A percentile compares a stretch with the other conserved stretches of the same genome.
These are phyloP conservation scores for Empis livida DNA, from an alignment of 2,888 invertebrate species.

Conservation along the genomic window DNA sequence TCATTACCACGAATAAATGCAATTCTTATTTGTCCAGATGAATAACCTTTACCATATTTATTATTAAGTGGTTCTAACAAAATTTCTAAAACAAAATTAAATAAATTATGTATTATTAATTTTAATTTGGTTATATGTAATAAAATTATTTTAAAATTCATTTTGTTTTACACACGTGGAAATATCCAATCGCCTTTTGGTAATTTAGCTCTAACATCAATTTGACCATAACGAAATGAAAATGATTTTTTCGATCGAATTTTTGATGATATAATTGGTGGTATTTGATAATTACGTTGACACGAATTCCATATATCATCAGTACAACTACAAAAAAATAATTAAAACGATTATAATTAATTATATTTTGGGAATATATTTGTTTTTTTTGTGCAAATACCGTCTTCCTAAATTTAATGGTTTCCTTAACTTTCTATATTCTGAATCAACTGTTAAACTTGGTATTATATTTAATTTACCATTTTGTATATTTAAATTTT, in stretches of 20 bases:
- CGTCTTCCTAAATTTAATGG: slow-evolving; percentile 22
- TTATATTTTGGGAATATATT: too few species aligned
- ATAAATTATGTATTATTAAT: too few species aligned
- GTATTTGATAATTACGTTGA: slow-evolving; percentile 39
- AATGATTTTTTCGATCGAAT: slow-evolving; percentile 49
- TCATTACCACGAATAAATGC: slow-evolving; percentile 55
- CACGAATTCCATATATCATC: slow-evolving; percentile 34
- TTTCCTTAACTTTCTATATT: slow-evolving; percentile 15
- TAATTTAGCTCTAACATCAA: slow-evolving; percentile 56
- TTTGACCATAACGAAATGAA: slow-evolving; percentile 53
- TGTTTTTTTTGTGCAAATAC: too few species aligned
- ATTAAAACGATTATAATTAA: neutral
- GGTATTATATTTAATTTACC: slow-evolving; percentile 27
- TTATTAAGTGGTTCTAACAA: slow-evolving; percentile 48
- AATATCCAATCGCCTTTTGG: slow-evolving; percentile 68
- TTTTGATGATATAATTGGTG: slow-evolving; percentile 52
- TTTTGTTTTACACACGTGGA: slow-evolving; percentile 42
- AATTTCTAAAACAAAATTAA: slow-evolving; percentile 47
- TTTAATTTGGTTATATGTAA: too few species aligned
- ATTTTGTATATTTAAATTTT: slow-evolving; percentile 21
- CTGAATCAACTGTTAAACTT: slow-evolving; percentile 15
- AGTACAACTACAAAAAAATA: slow-evolving; percentile 32
- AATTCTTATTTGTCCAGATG: slow-evolving; percentile 57
- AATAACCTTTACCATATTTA: slow-evolving; percentile 45
- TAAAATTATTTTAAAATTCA: neutral